These are phyloP conservation scores for Trimorus sp. DNA, from an alignment of 2,888 invertebrate genomes.

Conservation along the genomic window DNA sequence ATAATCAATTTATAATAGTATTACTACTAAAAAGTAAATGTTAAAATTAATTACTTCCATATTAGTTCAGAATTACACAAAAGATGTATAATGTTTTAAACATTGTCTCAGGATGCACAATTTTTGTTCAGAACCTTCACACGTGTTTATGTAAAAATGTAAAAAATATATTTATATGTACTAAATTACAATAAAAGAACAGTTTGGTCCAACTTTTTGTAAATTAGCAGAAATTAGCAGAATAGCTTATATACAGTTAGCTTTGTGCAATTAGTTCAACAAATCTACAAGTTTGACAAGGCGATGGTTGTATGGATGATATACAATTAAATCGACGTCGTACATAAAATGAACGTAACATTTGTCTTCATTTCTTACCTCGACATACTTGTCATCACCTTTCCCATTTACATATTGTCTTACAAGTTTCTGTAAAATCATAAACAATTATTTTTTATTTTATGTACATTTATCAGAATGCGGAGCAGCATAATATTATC, in stretches of 20 bases:
- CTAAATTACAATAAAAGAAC: conserved; percentile 2
- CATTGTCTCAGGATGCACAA: too few species aligned
- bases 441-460: too few species aligned
- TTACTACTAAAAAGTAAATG: too few species aligned
- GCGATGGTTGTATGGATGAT: conserved; percentile 74
- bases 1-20: too few species aligned
- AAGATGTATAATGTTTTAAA: too few species aligned
- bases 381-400: conserved; percentile 76
- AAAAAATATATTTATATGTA: conserved; percentile 32
- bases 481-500: too few species aligned
- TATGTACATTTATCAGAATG: too few species aligned
- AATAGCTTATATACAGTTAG: too few species aligned
- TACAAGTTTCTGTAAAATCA: conserved; percentile 71
- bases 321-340: conserved; percentile 72
- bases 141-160: conserved; percentile 26
- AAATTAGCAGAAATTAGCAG: too few species aligned
- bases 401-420: conserved; percentile 69
- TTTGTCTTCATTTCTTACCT: conserved; percentile 64
- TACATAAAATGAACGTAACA: conserved; percentile 71
- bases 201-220: background rate
- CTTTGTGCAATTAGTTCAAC: background rate
- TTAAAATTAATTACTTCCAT: too few species aligned
- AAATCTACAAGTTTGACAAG: conserved; percentile 72
- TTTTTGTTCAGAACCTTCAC: background rate
- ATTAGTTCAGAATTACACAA: too few species aligned